Evolutionary conservation across 2,888 invertebrate species (phyloP).

Genomic region (Dynastes grantii): DNA sequence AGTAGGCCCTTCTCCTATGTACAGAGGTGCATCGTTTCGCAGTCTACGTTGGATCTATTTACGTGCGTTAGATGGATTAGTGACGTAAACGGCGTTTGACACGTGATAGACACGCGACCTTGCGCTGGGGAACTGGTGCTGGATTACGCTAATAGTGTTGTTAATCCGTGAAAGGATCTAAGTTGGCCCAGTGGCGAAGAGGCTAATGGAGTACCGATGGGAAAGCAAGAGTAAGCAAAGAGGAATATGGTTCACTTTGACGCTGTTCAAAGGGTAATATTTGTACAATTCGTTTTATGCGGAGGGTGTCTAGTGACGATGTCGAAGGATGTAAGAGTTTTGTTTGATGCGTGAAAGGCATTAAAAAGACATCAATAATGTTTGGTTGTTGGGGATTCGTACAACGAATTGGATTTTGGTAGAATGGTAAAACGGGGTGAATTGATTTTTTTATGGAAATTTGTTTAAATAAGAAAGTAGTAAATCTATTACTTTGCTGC

Average conservation of each 20-base stretch:
- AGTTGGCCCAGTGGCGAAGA: neutral
- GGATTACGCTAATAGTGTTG: constrained; percentile 58
- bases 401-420: neutral
- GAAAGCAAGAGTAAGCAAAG: neutral
- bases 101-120: constrained; percentile 53
- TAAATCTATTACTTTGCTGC: too few species aligned
- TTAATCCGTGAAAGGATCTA: constrained; percentile 54
- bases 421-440: neutral
- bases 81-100: constrained; percentile 33
- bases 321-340: constrained; percentile 2
- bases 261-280: neutral
- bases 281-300: too few species aligned
- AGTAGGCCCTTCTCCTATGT: constrained; percentile 10
- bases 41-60: neutral
- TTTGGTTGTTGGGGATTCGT: neutral
- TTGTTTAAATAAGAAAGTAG: too few species aligned
- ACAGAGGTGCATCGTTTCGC: neutral
- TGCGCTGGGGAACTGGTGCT: constrained; percentile 41
- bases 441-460: too few species aligned
- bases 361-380: constrained; percentile 42
- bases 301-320: neutral
- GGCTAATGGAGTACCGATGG: neutral
- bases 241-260: constrained; percentile 4
- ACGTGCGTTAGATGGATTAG: constrained; percentile 25
- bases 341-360: constrained; percentile 22